Conservation (phyloP, 2,113 vertebrate species). For the Acrocephalus arundinaceus region DNA sequence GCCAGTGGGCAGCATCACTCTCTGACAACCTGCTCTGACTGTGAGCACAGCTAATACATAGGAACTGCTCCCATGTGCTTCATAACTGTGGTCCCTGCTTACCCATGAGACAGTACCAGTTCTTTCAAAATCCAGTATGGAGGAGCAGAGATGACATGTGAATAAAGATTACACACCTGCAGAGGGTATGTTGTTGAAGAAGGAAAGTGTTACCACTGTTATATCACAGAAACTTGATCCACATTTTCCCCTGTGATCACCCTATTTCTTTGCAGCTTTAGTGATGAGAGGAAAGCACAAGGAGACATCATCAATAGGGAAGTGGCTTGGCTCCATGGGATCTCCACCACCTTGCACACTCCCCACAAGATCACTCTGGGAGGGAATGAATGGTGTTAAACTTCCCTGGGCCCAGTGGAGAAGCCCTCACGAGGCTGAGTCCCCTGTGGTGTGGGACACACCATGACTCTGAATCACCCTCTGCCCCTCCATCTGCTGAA, state of each 20-base stretch:
- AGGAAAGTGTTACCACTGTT: not conserved
- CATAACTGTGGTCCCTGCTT: not conserved
- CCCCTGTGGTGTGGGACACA: not conserved
- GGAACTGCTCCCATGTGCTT: not conserved
- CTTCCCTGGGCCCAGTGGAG: not conserved
- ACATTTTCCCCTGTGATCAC: not conserved
- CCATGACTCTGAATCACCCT: not conserved
- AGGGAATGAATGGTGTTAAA: not conserved
- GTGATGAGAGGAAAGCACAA: not conserved
- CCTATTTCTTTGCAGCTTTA: not conserved
- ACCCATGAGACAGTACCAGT: not conserved
- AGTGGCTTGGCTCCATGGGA: not conserved
- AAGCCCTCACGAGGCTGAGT: not conserved
- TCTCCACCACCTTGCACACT: not conserved
- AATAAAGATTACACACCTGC: not conserved
- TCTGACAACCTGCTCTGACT: not conserved
- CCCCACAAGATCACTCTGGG: not conserved
- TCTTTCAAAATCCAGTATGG: not conserved
- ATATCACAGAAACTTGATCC: not conserved
- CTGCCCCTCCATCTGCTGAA: not conserved
- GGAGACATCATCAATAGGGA: not conserved
- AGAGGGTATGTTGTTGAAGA: not conserved
- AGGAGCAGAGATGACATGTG: not conserved
- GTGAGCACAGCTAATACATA: not conserved
- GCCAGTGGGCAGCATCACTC: not conserved